Evolutionary conservation across 2,113 vertebrate genomes (phyloP).

Genomic region (Picathartes gymnocephalus): DNA sequence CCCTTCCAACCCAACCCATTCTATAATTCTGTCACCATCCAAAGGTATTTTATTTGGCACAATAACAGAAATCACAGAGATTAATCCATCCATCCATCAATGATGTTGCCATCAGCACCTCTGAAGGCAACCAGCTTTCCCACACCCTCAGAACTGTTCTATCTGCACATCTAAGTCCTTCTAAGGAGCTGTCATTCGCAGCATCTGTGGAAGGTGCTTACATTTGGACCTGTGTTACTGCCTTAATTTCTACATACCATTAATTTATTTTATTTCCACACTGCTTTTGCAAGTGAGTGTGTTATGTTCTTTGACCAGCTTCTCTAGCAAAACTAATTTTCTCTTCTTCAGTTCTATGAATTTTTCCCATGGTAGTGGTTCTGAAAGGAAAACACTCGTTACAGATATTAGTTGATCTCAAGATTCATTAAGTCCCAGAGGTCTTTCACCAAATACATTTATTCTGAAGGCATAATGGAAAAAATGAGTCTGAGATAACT

Average conservation of each 20-base stretch:
- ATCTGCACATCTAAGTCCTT: not conserved
- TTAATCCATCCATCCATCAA: not conserved
- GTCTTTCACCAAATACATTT: not conserved
- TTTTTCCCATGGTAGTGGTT: not conserved
- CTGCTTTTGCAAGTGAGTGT: not conserved
- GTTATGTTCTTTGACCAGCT: not conserved
- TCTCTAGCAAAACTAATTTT: not conserved
- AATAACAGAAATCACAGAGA: not conserved
- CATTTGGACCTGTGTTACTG: not conserved
- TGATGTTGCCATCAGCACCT: not conserved
- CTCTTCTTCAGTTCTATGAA: not conserved
- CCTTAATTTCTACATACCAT: not conserved
- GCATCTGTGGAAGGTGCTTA: not conserved
- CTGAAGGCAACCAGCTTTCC: not conserved
- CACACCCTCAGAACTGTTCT: not conserved
- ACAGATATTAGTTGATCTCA: not conserved
- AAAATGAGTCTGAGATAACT: constrained; percentile 22
- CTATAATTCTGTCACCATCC: not conserved
- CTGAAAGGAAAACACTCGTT: not conserved
- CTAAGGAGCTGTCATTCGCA: not conserved
- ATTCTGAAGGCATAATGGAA: not conserved
- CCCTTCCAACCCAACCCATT: not conserved
- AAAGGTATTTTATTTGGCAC: not conserved
- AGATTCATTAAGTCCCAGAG: not conserved
- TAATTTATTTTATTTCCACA: not conserved